These are phyloP conservation scores for Ichneumoninae sp. DNA, from an alignment of 2,888 invertebrate species.

Conservation along the genomic window DNA sequence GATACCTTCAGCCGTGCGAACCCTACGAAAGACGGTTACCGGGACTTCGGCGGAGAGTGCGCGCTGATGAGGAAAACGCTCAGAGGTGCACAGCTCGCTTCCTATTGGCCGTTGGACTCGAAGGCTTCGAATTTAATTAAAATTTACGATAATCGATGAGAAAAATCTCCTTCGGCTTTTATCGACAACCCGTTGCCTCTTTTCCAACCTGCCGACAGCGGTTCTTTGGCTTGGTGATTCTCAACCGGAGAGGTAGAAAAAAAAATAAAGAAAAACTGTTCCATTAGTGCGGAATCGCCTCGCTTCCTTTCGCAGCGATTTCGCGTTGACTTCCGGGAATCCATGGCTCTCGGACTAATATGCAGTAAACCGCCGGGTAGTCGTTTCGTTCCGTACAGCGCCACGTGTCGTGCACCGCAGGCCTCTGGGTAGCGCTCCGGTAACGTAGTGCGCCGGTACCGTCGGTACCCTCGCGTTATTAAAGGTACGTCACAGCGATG, in stretches of 20 bases:
- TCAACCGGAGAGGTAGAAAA: not conserved
- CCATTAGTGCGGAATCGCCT: conserved; percentile 1
- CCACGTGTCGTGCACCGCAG: conserved; percentile 5
- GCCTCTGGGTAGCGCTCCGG: conserved; percentile 33
- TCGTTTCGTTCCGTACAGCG: conserved; percentile 34
- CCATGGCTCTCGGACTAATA: conserved; percentile 69
- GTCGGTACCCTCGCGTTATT: conserved; percentile 70
- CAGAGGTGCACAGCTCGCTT: not conserved
- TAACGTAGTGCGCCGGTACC: conserved; percentile 28
- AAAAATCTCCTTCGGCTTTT: not conserved
- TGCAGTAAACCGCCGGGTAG: conserved; percentile 66
- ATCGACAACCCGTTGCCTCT: not conserved
- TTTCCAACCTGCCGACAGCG: not conserved
- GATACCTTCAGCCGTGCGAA: not conserved
- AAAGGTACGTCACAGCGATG: conserved; percentile 70
- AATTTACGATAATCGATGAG: not conserved
- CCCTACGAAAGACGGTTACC: not conserved
- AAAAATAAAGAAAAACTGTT: not conserved
- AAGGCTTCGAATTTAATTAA: not conserved
- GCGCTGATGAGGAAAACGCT: not conserved
- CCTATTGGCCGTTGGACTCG: not conserved
- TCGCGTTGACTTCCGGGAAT: conserved; percentile 63
- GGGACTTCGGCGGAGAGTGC: conserved; percentile 10
- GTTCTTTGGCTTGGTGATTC: not conserved
- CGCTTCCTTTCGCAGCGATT: conserved; percentile 33